phyloP scores from a whole-genome alignment of 2,113 vertebrate genomes.

The Vombatus ursinus region DNA sequence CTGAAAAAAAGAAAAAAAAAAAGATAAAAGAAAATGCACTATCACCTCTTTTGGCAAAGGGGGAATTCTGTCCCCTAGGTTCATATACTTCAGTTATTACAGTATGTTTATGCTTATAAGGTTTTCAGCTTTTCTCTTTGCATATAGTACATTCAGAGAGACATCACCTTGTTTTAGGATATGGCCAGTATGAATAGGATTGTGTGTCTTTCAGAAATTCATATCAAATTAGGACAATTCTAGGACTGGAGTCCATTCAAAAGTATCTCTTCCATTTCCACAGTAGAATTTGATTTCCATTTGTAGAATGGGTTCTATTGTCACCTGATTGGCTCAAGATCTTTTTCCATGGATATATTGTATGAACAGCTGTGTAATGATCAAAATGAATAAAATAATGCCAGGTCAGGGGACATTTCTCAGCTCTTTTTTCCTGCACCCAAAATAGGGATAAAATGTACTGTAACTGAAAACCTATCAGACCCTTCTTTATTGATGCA shows the following conservation, averaged over 20 bases:
- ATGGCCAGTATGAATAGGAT: not conserved
- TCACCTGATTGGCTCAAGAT: not conserved
- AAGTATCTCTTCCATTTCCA: not conserved
- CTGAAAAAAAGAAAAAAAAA: not conserved
- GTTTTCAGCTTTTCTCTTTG: conserved; percentile 53
- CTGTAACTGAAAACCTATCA: not conserved
- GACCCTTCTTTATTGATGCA: not conserved
- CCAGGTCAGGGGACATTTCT: not conserved
- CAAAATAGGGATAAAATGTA: not conserved
- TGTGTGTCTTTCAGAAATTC: not conserved
- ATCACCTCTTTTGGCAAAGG: conserved; percentile 59
- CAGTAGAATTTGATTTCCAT: not conserved
- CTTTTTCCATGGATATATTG: not conserved
- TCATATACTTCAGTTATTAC: not conserved
- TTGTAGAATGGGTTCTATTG: not conserved
- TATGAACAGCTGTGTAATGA: not conserved
- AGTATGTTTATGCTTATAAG: conserved; percentile 31
- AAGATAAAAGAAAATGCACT: conserved; percentile 31
- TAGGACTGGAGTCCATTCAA: conserved; percentile 36
- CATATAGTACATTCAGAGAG: conserved; percentile 27
- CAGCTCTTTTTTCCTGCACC: not conserved
- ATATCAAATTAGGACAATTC: not conserved
- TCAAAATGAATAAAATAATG: not conserved
- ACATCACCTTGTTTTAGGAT: not conserved
- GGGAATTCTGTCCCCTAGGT: not conserved